A percentile compares a stretch with the other conserved stretches of the same genome.
Evolutionary conservation across 2,113 vertebrate genomes (phyloP).

Genomic region (Rhinopomastus cyanomelas): DNA sequence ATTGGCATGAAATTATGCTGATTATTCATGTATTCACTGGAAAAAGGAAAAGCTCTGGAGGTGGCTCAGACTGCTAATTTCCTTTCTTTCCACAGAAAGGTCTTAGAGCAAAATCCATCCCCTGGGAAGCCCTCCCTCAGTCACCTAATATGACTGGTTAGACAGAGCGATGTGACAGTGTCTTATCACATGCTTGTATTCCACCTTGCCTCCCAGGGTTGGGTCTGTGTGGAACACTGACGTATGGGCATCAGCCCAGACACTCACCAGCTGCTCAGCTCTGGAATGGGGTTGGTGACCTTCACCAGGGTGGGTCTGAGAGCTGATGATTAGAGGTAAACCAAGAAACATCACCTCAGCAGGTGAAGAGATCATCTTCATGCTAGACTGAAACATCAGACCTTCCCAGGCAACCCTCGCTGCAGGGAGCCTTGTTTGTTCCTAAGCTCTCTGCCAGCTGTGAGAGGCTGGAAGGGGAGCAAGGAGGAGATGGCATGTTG

Average conservation of each 20-base stretch:
- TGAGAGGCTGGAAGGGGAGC: constrained; percentile 7
- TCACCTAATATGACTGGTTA: background rate
- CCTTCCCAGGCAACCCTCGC: background rate
- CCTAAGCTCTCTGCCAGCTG: background rate
- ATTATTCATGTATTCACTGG: constrained; percentile 19
- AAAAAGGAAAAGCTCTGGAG: constrained; percentile 13
- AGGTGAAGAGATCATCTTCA: constrained; percentile 3
- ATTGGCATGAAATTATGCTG: background rate
- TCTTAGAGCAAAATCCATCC: background rate
- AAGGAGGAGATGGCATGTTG: constrained; percentile 18
- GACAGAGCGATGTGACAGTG: background rate
- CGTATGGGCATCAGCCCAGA: background rate
- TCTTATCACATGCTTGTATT: background rate
- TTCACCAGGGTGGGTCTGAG: background rate
- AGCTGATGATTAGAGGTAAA: background rate
- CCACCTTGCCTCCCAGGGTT: background rate
- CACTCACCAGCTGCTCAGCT: background rate
- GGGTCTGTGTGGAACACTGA: background rate
- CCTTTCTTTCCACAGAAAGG: background rate
- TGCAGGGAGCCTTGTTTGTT: constrained; percentile 29
- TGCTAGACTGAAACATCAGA: constrained; percentile 7
- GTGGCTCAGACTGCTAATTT: background rate
- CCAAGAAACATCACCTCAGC: background rate
- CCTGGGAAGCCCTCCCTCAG: background rate
- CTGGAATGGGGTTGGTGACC: background rate